Percentiles rank a stretch among this genome's conserved stretches.
phyloP scores from a whole-genome alignment of 2,113 vertebrate species.

The Sakesphorus luctuosus region DNA sequence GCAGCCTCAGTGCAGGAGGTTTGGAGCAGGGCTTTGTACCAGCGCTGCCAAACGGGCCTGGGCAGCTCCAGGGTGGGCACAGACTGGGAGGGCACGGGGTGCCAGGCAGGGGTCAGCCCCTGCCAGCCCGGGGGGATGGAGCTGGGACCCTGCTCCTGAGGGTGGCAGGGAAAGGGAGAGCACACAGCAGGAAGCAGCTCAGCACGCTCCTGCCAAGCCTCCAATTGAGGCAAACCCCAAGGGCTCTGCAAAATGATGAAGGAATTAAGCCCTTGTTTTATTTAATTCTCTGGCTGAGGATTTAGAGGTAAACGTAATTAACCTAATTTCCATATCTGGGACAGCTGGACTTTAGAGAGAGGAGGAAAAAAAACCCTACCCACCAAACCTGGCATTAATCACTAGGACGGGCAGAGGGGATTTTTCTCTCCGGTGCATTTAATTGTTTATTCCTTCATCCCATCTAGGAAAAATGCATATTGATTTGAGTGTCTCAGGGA shows the following conservation, averaged over 20 bases:
- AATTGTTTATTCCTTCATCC: background rate
- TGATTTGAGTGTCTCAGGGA: background rate
- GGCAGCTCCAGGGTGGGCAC: background rate
- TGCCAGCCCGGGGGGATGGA: background rate
- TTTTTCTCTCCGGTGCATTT: slow-evolving; percentile 9
- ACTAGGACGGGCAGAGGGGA: background rate
- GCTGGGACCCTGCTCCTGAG: background rate
- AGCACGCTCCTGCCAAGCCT: slow-evolving; percentile 14
- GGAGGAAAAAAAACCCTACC: background rate
- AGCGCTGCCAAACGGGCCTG: rapidly evolving
- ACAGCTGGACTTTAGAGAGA: slow-evolving; percentile 56
- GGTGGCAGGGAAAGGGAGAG: background rate
- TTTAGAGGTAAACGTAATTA: slow-evolving; percentile 72
- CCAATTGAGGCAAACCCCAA: slow-evolving; percentile 48
- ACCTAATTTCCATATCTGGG: slow-evolving; percentile 73
- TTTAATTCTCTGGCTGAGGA: slow-evolving; percentile 69
- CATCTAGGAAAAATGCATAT: background rate
- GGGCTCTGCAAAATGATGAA: slow-evolving; percentile 56
- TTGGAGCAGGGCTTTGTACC: background rate
- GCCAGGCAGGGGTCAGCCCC: too few species aligned
- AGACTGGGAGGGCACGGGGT: background rate
- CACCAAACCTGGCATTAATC: slow-evolving; percentile 40
- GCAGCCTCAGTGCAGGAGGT: background rate
- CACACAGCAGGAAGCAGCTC: background rate
- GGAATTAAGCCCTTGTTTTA: slow-evolving; percentile 71